These are phyloP conservation scores for Pterocles burchelli DNA, from an alignment of 2,113 vertebrate genomes.

Conservation along the genomic window DNA sequence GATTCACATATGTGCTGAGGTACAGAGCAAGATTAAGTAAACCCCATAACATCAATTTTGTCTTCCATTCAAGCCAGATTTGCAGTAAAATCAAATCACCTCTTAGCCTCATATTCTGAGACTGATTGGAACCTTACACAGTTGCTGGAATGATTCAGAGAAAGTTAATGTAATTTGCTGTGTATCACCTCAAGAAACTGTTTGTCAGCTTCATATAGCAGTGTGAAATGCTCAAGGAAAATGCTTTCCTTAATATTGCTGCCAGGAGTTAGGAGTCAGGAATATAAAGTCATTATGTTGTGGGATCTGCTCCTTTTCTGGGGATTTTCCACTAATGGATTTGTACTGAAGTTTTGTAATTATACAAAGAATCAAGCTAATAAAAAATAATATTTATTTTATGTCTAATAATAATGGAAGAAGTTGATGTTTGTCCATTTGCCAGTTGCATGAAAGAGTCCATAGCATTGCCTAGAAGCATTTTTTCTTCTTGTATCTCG, in stretches of 20 bases:
- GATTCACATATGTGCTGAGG: background rate
- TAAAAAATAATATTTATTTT: background rate
- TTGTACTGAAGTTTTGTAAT: background rate
- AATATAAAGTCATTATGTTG: background rate
- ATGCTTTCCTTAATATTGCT: background rate
- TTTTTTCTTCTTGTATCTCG: background rate
- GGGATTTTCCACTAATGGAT: background rate
- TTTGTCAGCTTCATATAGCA: background rate
- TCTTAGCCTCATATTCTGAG: conserved; percentile 25
- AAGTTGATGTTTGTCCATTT: background rate
- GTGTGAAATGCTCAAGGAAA: conserved; percentile 30
- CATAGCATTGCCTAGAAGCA: background rate
- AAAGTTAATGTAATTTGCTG: conserved; percentile 53
- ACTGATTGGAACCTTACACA: conserved; percentile 26
- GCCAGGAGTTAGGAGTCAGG: background rate
- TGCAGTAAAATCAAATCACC: conserved; percentile 37
- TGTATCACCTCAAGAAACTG: conserved; percentile 3
- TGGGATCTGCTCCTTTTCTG: conserved; percentile 20
- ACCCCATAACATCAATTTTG: conserved; percentile 17
- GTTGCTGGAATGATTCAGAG: conserved; percentile 36
- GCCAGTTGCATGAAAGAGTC: background rate
- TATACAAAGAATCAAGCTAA: background rate
- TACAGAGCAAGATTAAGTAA: conserved; percentile 6
- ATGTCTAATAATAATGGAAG: background rate
- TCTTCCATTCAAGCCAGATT: conserved; percentile 23